phyloP scores from a whole-genome alignment of 2,113 vertebrate species.

The Vicugna pacos region DNA sequence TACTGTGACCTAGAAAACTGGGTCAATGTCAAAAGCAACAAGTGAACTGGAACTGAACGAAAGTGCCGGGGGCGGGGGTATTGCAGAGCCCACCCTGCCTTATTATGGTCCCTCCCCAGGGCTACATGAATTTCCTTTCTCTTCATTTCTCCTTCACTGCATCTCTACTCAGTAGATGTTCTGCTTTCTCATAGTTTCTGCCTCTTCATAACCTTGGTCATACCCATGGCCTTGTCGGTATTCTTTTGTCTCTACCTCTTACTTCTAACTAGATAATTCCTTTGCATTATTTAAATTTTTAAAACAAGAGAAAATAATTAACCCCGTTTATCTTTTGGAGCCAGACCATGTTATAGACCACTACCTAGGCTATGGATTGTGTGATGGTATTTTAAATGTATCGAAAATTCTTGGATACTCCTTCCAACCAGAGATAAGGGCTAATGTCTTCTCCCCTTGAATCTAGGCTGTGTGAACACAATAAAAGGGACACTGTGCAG shows the following conservation, averaged over 20 bases:
- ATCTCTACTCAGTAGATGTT: neutral
- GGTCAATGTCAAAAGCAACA: neutral
- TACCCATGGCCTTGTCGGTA: neutral
- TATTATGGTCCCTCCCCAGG: neutral
- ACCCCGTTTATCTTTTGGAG: neutral
- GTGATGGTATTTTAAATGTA: neutral
- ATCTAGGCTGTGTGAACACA: neutral
- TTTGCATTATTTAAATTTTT: constrained; percentile 22
- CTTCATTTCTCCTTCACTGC: neutral
- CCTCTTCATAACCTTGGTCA: neutral
- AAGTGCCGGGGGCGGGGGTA: neutral
- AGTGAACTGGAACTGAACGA: neutral
- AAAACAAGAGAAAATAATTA: neutral
- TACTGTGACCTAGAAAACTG: constrained; percentile 7
- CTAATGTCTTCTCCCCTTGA: neutral
- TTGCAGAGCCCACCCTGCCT: neutral
- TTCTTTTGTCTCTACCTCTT: neutral
- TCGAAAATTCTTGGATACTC: neutral
- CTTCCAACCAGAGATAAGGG: neutral
- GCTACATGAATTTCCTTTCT: neutral
- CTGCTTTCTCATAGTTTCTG: neutral
- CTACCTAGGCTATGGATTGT: neutral
- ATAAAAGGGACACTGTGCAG: neutral
- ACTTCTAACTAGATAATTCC: neutral
- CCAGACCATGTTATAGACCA: neutral